These are phyloP conservation scores for Sebastes fasciatus DNA, from an alignment of 2,113 vertebrate species.

Conservation along the genomic window DNA sequence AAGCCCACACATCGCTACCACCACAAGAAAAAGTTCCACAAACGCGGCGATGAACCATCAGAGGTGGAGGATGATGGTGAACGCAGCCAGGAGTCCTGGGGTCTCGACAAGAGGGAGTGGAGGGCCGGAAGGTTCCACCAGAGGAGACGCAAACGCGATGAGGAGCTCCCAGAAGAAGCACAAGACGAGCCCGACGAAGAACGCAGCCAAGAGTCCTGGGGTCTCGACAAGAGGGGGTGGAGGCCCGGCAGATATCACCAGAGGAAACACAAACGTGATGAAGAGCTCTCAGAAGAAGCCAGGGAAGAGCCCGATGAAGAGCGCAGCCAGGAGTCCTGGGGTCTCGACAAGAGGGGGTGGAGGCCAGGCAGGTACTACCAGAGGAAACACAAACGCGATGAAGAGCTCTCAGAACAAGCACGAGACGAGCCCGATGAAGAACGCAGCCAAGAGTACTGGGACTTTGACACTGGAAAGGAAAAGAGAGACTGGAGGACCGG, in stretches of 20 bases:
- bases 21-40: conserved; percentile 68
- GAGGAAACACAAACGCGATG: conserved; percentile 58
- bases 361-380: conserved; percentile 47
- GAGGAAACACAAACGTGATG: background rate
- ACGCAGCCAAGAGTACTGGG: conserved; percentile 72
- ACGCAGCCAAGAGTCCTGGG: conserved; percentile 73
- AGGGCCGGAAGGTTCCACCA: conserved; percentile 51
- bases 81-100: conserved; percentile 66
- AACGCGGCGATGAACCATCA: conserved; percentile 51
- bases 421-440: conserved; percentile 54
- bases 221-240: conserved; percentile 61
- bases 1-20: conserved; percentile 72
- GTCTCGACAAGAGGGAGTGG: conserved; percentile 62
- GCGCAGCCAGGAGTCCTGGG: conserved; percentile 66
- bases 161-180: conserved; percentile 59
- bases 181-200: conserved; percentile 61
- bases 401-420: conserved; percentile 60
- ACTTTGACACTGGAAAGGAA: conserved; percentile 40
- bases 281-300: conserved; percentile 42
- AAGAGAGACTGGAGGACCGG: conserved; percentile 57
- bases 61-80: conserved; percentile 44
- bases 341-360: conserved; percentile 41
- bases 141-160: conserved; percentile 54
- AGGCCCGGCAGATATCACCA: conserved; percentile 24
- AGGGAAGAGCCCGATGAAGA: conserved; percentile 57